Conservation (phyloP, 2,797 vertebrate species). For the Danio choprae region DNA sequence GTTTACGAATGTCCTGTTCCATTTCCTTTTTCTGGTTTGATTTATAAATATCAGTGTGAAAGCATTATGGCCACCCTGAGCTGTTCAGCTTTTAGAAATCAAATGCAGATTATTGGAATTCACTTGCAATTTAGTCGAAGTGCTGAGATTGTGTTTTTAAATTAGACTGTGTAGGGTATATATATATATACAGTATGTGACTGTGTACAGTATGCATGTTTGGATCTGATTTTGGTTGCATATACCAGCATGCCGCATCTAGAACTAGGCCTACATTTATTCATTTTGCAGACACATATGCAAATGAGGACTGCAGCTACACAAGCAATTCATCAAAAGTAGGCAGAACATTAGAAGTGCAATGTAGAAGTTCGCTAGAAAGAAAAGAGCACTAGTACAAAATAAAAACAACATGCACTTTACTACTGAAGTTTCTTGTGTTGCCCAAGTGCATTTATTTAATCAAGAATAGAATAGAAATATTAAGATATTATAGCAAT, state of each 20-base stretch:
- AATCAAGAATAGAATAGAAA: background rate
- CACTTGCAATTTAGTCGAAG: background rate
- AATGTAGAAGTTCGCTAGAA: background rate
- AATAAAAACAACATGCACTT: background rate
- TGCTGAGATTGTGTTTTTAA: background rate
- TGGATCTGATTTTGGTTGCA: conserved; percentile 14
- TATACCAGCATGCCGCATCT: conserved; percentile 19
- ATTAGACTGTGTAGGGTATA: background rate
- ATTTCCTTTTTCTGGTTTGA: background rate
- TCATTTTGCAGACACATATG: conserved; percentile 26
- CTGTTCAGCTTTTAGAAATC: background rate
- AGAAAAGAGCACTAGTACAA: background rate
- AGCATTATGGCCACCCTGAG: background rate
- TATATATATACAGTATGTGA: background rate
- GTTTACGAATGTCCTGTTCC: background rate
- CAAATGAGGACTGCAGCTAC: conserved; percentile 3
- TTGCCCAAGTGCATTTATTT: background rate
- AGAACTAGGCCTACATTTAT: conserved; percentile 4
- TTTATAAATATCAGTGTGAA: background rate
- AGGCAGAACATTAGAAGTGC: background rate
- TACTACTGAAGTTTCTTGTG: background rate
- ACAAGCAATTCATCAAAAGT: conserved; percentile 31
- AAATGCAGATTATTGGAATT: conserved; percentile 5
- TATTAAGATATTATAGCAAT: background rate
- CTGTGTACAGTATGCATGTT: background rate